Base-by-base conservation (phyloP, 2,113 vertebrate genomes). In the Muntiacus muntjak region DNA sequence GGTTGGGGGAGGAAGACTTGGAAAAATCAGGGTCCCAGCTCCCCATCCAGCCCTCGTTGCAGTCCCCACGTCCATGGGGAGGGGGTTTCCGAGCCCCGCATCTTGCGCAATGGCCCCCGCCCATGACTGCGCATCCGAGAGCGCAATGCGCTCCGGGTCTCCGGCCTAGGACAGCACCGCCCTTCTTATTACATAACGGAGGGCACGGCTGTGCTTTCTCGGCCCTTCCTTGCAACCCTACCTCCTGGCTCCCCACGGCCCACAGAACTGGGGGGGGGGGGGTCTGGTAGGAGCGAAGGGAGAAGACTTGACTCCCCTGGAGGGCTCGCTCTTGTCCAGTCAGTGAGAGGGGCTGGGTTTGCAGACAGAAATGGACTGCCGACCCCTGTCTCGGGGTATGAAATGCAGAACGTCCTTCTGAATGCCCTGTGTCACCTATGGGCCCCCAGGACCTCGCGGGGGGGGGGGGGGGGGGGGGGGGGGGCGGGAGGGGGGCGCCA, bases 111-210 rank as follows among this genome's bases (percentile, higher is more conserved):
- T 40, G 87, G 87, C 96, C 93, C 94, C 87, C 60, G 10, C 93
- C 97, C 76, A 7, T 97, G 93, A 94, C 96, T 96, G 93, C 93
- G 97, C 93, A 96, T 94, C 71, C 47, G 43, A 95, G 67, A 95
- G 64, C 84, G 97, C 97, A 95, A 0, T 97, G 97, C 97, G 90
- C 96, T 81, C 96, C 92, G 89, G 93, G 95, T 90, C 92, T 85
- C 81, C 7, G 94, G 97, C 97, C 97, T 87, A 55, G 94, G 96
- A 84, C 94, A 94, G 96, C 94, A 62, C 92, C 97, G 71, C 94
- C 96, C 95, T 94, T 89, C 85, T 89, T 28, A 40, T 98, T 98
- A 98, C 94, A 96, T 98, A 98, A 98, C 81, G 16, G 84, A 97
- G 97, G 94, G 96, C 89, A 94, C 23, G 13, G 86, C 78, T 74